Evolutionary conservation across 2,113 vertebrate species (phyloP), one percentile per base, ranked within the genome.

Genomic region (Pogonocichla stellata): DNA sequence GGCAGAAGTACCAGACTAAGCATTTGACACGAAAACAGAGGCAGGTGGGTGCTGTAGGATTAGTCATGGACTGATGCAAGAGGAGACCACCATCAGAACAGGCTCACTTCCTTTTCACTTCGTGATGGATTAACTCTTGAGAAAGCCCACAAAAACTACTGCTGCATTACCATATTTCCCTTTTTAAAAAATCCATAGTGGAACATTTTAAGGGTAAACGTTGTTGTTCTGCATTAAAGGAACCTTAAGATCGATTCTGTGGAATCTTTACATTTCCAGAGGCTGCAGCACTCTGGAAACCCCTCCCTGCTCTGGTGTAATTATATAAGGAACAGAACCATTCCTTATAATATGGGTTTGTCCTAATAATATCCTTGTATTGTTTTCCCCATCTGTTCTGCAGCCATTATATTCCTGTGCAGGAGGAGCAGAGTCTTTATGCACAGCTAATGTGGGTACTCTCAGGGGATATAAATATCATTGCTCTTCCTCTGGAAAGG

Each of bases 381-480:
- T 80, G 69, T 74, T 79, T 69, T 9, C 26, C 50, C 73, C 73
- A 77, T 96, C 93, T 95, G 93, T 62, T 88, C 20, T 79, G 62
- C 62, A 91, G 62, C 79, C 74, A 23, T 82, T 81, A 6, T 5
- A 14, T 85, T 89, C 23, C 42, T 43, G 70, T 53, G n/a, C 33
- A 57, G 18, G 48, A 73, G 65, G 60, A 78, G 36, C 4, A 28
- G 54, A 70, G 56, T 19, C 22, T 85, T 80, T 57, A 34, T 33
- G 42, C 60, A 45, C 34, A 51, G 70, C 70, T 94, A 10, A 79
- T 54, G 79, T 31, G 72, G 79, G 4, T 72, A 6, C 60, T 93
- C 88, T 66, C 13, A 8, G 62, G 90, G 82, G 79, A 83, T 66
- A 70, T 54, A 93, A 95, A 96, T 92, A 92, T 24, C 82, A 26